Evolutionary conservation across 2,797 vertebrate genomes (phyloP), one percentile per base, ranked within the genome.

Genomic region (Hippoglossus hippoglossus): DNA sequence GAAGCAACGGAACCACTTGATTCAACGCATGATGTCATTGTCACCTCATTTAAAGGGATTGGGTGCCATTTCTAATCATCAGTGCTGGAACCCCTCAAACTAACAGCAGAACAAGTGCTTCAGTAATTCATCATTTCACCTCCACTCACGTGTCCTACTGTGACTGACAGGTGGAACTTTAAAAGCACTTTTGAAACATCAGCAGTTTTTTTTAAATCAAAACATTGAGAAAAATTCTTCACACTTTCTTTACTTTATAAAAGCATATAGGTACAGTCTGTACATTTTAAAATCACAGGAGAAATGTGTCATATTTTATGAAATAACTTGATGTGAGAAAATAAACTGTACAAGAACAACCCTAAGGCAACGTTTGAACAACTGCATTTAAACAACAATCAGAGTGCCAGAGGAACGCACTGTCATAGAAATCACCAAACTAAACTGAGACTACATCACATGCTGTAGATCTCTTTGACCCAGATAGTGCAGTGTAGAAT

Each of bases 401-500:
- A 22, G 63, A 39, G 36, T 56, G 50, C 24, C 50, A 50, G 22
- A 64, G 6, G 21, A 36, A 47, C 5, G 46, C 56, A 19, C 21
- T 24, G 9, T 21, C 4, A 13, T 13, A 46, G 18, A 61, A 70
- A 57, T 7, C 41, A 25, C 55, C 58, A 54, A 9, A 68, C 31
- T 5, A 11, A 46, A 55, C 18, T 47, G 34, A 65, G 36, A 39
- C 31, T 34, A 47, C 9, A 67, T 70, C 31, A 67, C 28, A 50
- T 36, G 58, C 36, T 47, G 63, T 34, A 61, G 22, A 39, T 51
- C 36, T 47, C 39, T 61, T 62, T 64, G 26, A 70, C 62, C 59
- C 58, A 71, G 47, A 66, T 28, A 54, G 67, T 63, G 70, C 70
- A 79, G 80, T 47, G 65, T 52, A 86, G 44, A 84, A 34, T 49